Evolutionary conservation across 2,797 vertebrate genomes (phyloP).

Genomic region (Crypturellus tataupa): DNA sequence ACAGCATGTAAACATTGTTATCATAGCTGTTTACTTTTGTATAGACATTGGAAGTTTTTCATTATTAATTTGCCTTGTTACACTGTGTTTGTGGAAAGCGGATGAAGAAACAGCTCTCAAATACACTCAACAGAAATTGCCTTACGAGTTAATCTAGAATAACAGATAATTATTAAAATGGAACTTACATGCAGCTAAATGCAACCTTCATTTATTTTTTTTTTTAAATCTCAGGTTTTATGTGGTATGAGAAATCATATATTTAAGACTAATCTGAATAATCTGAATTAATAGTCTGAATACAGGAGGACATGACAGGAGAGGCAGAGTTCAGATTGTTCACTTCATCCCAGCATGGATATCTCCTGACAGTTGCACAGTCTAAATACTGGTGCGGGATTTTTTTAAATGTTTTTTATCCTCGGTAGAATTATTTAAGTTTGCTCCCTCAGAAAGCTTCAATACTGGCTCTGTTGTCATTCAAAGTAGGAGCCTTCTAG

Average conservation of each 20-base stretch:
- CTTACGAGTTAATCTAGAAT: neutral
- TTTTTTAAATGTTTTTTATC: neutral
- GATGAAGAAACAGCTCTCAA: neutral
- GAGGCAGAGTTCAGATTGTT: neutral
- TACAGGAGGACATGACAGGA: neutral
- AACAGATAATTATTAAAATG: neutral
- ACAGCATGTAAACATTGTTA: neutral
- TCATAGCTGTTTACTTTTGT: neutral
- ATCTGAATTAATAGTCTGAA: neutral
- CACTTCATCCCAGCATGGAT: neutral
- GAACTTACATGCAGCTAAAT: neutral
- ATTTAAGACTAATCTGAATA: neutral
- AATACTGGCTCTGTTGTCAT: neutral
- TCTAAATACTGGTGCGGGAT: neutral
- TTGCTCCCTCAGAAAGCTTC: neutral
- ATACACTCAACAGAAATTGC: neutral
- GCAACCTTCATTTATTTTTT: neutral
- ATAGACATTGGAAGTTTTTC: neutral
- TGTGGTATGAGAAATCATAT: neutral
- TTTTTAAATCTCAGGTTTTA: neutral
- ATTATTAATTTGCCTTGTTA: neutral
- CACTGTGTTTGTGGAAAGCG: neutral
- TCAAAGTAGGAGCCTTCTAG: neutral
- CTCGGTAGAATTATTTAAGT: neutral
- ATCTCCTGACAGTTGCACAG: neutral